These are phyloP conservation scores for Helleia helle DNA, from an alignment of 2,888 invertebrate genomes.

Conservation along the genomic window DNA sequence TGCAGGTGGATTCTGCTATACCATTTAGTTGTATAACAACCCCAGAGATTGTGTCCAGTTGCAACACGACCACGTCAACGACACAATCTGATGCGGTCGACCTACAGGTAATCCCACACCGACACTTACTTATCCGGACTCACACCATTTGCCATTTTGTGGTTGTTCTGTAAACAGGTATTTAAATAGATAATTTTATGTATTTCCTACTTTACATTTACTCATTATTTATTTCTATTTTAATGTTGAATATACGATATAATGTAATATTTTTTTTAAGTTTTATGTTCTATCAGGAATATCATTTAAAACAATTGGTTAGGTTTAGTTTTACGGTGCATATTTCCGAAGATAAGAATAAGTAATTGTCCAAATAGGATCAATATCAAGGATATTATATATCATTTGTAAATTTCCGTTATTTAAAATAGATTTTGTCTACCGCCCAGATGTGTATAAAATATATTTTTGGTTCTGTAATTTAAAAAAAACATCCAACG, in stretches of 20 bases:
- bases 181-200: neutral
- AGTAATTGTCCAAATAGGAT: no score
- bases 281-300: neutral
- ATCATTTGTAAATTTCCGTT: no score
- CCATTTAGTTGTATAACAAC: constrained; percentile 70
- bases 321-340: no score
- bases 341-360: no score
- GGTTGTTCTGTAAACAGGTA: neutral
- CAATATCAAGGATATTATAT: no score
- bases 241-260: neutral
- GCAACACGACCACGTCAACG: constrained; percentile 55
- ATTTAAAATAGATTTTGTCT: no score
- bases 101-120: constrained; percentile 45
- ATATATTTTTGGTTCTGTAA: no score
- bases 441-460: no score
- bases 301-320: no score
- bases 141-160: constrained; percentile 13
- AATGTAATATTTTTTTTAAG: neutral
- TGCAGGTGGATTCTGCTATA: constrained; percentile 65
- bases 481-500: no score
- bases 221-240: neutral
- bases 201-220: neutral
- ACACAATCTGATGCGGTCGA: constrained; percentile 46
- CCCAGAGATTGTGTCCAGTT: constrained; percentile 62
- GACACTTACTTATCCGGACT: constrained; percentile 3